Percentiles rank a stretch among this genome's conserved stretches.
phyloP scores from a whole-genome alignment of 2,888 invertebrate genomes.

The Acronicta psi region DNA sequence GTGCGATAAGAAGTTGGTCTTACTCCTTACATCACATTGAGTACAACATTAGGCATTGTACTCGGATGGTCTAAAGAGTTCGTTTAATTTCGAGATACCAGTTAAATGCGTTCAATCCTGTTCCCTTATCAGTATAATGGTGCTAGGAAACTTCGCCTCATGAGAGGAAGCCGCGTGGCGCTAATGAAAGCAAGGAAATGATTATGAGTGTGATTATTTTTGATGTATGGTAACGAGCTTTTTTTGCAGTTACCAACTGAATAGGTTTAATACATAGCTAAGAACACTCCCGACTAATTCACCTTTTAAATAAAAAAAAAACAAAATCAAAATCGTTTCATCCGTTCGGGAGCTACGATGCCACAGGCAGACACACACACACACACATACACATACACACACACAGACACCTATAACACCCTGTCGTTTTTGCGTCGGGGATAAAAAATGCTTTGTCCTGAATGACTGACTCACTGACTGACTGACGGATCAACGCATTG shows the following conservation, averaged over 20 bases:
- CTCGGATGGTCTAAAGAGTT: conserved; percentile 32
- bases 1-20: background rate
- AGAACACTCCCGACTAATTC: too few species aligned
- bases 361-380: too few species aligned
- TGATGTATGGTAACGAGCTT: conserved; percentile 43
- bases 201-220: conserved; percentile 43
- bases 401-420: too few species aligned
- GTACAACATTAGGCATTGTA: conserved; percentile 3
- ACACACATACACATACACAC: too few species aligned
- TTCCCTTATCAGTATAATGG: conserved; percentile 57
- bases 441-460: too few species aligned
- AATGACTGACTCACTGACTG: too few species aligned
- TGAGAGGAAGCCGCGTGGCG: conserved; percentile 44
- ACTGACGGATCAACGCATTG: too few species aligned
- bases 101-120: conserved; percentile 55
- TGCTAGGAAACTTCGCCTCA: conserved; percentile 56
- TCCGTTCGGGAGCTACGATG: too few species aligned
- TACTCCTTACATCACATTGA: conserved; percentile 13
- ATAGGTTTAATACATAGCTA: too few species aligned
- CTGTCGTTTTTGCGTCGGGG: too few species aligned
- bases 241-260: conserved; percentile 17
- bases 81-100: conserved; percentile 59
- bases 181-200: conserved; percentile 49
- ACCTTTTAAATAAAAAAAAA: too few species aligned
- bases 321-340: too few species aligned